Conservation (phyloP, 2,888 invertebrate species). For the Nysson spinosus region DNA sequence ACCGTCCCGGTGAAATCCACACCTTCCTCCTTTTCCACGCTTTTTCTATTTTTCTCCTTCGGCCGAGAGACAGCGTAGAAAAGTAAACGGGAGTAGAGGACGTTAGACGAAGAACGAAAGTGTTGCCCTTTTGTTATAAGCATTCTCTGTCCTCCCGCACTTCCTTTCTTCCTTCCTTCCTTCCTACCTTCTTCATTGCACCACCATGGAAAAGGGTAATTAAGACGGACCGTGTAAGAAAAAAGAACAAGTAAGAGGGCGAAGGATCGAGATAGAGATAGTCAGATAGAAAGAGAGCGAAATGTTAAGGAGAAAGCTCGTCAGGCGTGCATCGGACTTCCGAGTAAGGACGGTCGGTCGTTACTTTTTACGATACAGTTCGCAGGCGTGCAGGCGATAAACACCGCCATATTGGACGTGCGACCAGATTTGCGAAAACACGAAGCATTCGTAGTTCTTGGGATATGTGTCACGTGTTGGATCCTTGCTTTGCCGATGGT, state of each 20-base stretch:
- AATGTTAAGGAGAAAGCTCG: conserved; percentile 35
- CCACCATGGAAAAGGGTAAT: conserved; percentile 45
- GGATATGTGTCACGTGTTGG: conserved; percentile 84
- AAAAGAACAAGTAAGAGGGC: conserved; percentile 4
- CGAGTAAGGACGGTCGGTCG: conserved; percentile 38
- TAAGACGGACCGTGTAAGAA: conserved; percentile 43
- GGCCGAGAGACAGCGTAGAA: conserved; percentile 15
- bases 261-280: not conserved
- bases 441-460: conserved; percentile 81
- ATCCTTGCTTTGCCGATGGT: conserved; percentile 87
- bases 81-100: conserved; percentile 8
- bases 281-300: conserved; percentile 18
- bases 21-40: conserved; percentile 35
- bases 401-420: conserved; percentile 83
- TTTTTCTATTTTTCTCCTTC: conserved; percentile 13
- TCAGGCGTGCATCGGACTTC: conserved; percentile 35
- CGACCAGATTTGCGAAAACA: conserved; percentile 82
- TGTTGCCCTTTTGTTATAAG: conserved; percentile 44
- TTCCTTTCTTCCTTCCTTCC: too few relatives aligned
- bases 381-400: conserved; percentile 85
- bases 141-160: conserved; percentile 40
- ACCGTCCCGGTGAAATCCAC: conserved; percentile 57
- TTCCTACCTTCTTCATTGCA: not conserved
- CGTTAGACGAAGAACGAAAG: conserved; percentile 14
- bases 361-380: conserved; percentile 78